Base-by-base conservation (phyloP, 2,797 vertebrate species). In the Sebastes kiyomatsui region DNA sequence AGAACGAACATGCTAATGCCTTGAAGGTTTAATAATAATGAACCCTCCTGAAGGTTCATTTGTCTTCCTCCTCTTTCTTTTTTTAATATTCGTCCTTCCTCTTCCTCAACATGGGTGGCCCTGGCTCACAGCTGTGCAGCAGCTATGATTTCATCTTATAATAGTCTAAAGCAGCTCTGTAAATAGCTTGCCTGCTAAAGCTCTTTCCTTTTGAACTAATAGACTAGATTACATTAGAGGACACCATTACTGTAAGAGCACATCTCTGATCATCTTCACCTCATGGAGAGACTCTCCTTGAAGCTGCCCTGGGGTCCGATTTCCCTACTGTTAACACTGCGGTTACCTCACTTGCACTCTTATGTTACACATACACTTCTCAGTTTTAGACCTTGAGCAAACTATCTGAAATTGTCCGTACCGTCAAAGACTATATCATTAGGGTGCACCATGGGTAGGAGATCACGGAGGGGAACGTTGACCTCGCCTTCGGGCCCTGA, bases 371-470 rank as follows among this genome's bases (percentile, higher is more conserved):
- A 71, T 5, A 33, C 18, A 71, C 5, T 27, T 27, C 25, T 61
- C 23, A 54, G 4, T 27, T 59, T 60, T 35, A 75, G 65, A 55
- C 7, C 22, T 56, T 32, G 23, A 77, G 23, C 5, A 20, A 16
- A 61, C 23, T 27, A 56, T 79, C 20, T 77, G 32, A 32, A 72
- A 67, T 42, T 22, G 38, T 75, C 13, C 88, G 49, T 97, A 99
- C 98, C 98, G 0, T 99, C 98, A 46, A 99, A 99, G 67, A 98
- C 59, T 0, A 99, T 97, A 92, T 99, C 96, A 32, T 98, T 94
- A 42, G 98, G 97, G 60, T 97, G 95, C 84, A 98, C 97, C 97
- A 98, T 99, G 71, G 98, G 98, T 70, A 99, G 94, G 77, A 99
- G 94, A 67, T 97, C 94, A 27, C 95, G 83, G 87, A 99, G 97